These are phyloP conservation scores for Channallabes apus DNA, from an alignment of 2,797 vertebrate species.

Conservation along the genomic window DNA sequence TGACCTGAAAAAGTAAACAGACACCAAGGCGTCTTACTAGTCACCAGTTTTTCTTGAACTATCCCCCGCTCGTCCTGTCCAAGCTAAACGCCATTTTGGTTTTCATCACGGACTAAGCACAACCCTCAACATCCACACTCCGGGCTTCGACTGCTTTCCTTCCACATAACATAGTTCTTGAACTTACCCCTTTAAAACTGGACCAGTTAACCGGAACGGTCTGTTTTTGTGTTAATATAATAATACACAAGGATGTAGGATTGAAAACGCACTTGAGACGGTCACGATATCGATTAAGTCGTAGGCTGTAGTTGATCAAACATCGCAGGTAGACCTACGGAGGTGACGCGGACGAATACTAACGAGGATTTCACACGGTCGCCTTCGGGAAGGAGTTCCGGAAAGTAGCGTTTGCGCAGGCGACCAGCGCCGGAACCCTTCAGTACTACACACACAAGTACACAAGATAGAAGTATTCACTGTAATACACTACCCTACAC, in stretches of 20 bases:
- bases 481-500: not conserved
- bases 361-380: slow-evolving; percentile 44
- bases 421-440: slow-evolving; percentile 19
- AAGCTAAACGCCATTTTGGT: slow-evolving; percentile 81
- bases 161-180: slow-evolving; percentile 53
- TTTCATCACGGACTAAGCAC: slow-evolving; percentile 79
- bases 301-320: slow-evolving; percentile 25
- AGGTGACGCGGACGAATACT: slow-evolving; percentile 57
- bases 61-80: slow-evolving; percentile 74
- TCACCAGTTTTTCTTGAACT: slow-evolving; percentile 51
- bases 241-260: no score
- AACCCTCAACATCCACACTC: slow-evolving; percentile 60
- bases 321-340: slow-evolving; percentile 50
- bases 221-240: not conserved
- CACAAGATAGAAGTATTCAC: not conserved
- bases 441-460: not conserved
- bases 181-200: slow-evolving; percentile 10
- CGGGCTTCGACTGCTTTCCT: slow-evolving; percentile 42
- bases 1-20: not conserved
- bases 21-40: not conserved
- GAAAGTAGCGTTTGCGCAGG: slow-evolving; percentile 50
- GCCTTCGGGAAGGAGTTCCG: slow-evolving; percentile 52
- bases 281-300: not conserved
- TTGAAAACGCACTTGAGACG: not conserved
- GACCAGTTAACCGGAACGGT: not conserved